Conservation (phyloP, 2,888 invertebrate genomes). For the Bugulina stolonifera region DNA sequence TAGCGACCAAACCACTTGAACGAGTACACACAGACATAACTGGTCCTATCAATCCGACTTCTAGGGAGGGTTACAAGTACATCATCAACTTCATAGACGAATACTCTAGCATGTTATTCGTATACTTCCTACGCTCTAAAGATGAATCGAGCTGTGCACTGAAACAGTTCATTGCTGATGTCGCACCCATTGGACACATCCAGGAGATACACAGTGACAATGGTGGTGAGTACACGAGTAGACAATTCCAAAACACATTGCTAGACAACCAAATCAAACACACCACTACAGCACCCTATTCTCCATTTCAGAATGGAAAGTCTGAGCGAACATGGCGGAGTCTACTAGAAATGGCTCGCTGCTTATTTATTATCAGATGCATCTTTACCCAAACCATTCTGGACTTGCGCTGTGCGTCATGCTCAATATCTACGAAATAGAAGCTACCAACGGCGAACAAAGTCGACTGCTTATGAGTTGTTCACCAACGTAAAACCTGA, state of each 20-base stretch:
- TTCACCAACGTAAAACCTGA: not conserved
- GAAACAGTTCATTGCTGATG: slow-evolving; percentile 27
- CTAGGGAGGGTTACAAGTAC: slow-evolving; percentile 30
- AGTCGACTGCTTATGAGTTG: not conserved
- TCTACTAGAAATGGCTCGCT: not conserved
- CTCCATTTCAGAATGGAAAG: not conserved
- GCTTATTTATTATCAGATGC: not conserved
- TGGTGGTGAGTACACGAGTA: slow-evolving; percentile 10
- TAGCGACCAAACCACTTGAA: too few species aligned
- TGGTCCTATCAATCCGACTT: slow-evolving; percentile 28
- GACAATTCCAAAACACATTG: not conserved
- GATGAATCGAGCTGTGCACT: slow-evolving; percentile 28
- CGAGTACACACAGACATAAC: slow-evolving; percentile 29
- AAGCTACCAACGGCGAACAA: not conserved
- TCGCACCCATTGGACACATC: not conserved
- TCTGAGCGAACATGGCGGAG: not conserved
- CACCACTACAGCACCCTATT: not conserved
- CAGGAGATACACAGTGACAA: not conserved
- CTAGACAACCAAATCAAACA: not conserved
- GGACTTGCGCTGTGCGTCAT: not conserved
- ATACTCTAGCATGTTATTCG: slow-evolving; percentile 29
- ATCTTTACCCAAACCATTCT: not conserved
- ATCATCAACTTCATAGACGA: slow-evolving; percentile 30
- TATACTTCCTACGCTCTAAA: slow-evolving; percentile 30
- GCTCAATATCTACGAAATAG: not conserved